Evolutionary conservation across 2,113 vertebrate genomes (phyloP).

Genomic region (Uropsilus gracilis): DNA sequence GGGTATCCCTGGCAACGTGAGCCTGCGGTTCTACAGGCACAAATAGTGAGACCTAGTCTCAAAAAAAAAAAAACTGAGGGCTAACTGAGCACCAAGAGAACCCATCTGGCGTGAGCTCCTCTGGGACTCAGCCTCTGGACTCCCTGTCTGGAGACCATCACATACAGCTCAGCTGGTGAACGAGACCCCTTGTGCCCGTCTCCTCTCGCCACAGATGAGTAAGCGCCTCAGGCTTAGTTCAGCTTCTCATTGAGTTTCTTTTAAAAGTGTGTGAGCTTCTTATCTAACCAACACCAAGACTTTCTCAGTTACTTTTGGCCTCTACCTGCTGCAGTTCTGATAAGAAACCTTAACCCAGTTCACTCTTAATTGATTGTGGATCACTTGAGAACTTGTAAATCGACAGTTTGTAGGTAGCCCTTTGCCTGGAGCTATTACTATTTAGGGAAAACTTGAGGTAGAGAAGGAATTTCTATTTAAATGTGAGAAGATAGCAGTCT

Average conservation of each 20-base stretch:
- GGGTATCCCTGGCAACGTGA: too few relatives aligned
- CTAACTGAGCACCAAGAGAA: neutral
- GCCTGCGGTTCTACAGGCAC: too few relatives aligned
- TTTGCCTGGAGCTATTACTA: neutral
- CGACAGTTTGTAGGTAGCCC: neutral
- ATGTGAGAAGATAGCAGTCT: neutral
- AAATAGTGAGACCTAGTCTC: too few relatives aligned
- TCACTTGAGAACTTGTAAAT: slow-evolving; percentile 41
- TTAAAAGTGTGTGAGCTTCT: slow-evolving; percentile 6
- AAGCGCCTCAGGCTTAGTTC: neutral
- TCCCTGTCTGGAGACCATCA: neutral
- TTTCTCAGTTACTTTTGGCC: slow-evolving; percentile 61
- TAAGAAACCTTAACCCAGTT: slow-evolving; percentile 36
- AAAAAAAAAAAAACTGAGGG: neutral
- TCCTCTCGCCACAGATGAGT: neutral
- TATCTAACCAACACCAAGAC: slow-evolving; percentile 20
- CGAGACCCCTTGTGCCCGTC: neutral
- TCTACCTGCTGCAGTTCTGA: neutral
- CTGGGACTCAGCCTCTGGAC: neutral
- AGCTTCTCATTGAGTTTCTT: neutral
- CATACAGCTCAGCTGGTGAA: neutral
- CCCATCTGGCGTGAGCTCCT: neutral
- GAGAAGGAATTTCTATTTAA: neutral
- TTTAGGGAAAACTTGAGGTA: neutral
- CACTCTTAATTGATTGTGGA: slow-evolving; percentile 48